Conservation (phyloP, 2,797 vertebrate genomes). For the Lepilemur septentrionalis region DNA sequence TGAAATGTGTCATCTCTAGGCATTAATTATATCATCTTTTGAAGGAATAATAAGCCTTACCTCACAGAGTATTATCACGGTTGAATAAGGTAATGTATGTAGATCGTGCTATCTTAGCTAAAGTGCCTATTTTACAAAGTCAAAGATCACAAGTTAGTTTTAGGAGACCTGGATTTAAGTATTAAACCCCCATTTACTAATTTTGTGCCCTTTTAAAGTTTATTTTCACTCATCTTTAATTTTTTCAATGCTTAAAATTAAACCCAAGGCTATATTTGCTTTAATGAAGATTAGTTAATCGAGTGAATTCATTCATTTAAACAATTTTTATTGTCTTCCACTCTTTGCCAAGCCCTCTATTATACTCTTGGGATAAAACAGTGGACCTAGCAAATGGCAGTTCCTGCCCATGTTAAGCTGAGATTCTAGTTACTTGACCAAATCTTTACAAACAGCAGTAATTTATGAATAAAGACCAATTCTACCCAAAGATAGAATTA, state of each 20-base stretch:
- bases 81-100: neutral
- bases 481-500: neutral
- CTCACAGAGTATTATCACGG: neutral
- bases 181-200: neutral
- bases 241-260: conserved; percentile 30
- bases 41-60: neutral
- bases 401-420: neutral
- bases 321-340: neutral
- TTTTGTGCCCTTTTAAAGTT: neutral
- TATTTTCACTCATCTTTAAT: neutral
- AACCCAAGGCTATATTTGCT: neutral
- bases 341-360: neutral
- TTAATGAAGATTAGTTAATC: neutral
- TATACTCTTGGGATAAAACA: neutral
- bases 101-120: neutral
- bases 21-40: neutral
- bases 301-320: neutral
- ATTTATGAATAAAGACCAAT: neutral
- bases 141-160: neutral
- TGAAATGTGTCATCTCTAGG: neutral
- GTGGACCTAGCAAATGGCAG: neutral
- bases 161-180: neutral
- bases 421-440: neutral
- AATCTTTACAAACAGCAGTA: neutral
- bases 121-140: neutral